phyloP scores from a whole-genome alignment of 2,888 invertebrate genomes.

The Bembecia ichneumoniformis region DNA sequence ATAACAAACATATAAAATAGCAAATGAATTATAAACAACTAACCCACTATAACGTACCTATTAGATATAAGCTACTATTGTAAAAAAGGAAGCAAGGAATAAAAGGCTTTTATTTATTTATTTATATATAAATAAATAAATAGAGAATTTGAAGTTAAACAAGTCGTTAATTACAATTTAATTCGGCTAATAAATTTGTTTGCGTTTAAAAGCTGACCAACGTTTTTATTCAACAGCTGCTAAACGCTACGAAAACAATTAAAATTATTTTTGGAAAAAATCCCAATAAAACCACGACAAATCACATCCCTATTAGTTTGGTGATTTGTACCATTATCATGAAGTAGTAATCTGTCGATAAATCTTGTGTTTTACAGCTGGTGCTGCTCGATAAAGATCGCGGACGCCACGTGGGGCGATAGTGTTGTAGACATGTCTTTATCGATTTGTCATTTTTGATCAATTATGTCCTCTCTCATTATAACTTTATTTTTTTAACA shows the following conservation, averaged over 20 bases:
- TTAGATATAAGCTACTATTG: no score
- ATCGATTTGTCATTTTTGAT: not conserved
- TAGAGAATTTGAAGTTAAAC: no score
- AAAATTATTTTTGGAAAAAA: not conserved
- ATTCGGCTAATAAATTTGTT: no score
- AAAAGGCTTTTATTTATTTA: no score
- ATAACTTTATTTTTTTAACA: no score
- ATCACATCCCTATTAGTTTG: slow-evolving; percentile 31
- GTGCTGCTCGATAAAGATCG: slow-evolving; percentile 59
- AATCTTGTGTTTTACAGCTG: slow-evolving; percentile 71
- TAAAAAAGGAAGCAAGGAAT: no score
- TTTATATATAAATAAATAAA: no score
- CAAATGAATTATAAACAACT: no score
- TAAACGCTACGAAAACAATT: not conserved
- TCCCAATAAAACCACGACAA: not conserved
- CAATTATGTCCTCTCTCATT: no score
- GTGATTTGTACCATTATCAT: slow-evolving; percentile 63
- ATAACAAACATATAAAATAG: no score
- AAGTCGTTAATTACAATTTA: no score
- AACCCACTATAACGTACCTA: no score
- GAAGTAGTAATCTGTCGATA: slow-evolving; percentile 62
- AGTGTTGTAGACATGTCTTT: slow-evolving; percentile 26
- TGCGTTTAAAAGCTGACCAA: not conserved
- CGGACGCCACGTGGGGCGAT: slow-evolving; percentile 61
- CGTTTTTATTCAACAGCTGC: not conserved